Evolutionary conservation across 2,888 invertebrate species (phyloP).

Genomic region (Cephus spinipes): DNA sequence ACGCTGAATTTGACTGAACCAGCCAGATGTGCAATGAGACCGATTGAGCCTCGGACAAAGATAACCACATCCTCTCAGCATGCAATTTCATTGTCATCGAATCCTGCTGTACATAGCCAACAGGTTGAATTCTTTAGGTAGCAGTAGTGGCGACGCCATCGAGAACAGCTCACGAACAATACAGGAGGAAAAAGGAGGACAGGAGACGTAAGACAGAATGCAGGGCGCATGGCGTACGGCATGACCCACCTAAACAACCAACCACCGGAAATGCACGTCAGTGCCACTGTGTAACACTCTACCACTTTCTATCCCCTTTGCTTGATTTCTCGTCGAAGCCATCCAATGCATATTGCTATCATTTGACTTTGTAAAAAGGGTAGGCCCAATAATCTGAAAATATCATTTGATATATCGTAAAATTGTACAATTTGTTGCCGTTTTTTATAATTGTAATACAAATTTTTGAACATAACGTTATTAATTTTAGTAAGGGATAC

Average conservation of each 20-base stretch:
- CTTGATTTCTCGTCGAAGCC: neutral
- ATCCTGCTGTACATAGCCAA: neutral
- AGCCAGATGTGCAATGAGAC: neutral
- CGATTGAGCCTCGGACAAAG: neutral
- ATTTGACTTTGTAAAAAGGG: neutral
- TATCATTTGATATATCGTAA: no score
- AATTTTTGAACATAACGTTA: no score
- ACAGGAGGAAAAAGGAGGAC: neutral
- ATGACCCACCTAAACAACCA: neutral
- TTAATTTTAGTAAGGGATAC: no score
- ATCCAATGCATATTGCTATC: neutral
- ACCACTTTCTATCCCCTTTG: constrained; percentile 1
- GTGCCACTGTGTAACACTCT: neutral
- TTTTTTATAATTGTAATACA: no score
- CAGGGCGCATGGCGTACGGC: neutral
- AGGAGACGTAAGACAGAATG: neutral
- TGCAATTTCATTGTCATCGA: constrained; percentile 5
- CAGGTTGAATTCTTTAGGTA: neutral
- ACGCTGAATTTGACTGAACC: neutral
- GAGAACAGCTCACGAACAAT: neutral
- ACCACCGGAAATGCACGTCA: constrained; percentile 1
- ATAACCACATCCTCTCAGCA: constrained; percentile 1
- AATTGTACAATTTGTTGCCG: no score
- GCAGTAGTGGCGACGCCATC: neutral
- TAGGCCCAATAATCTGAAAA: neutral